phyloP scores from a whole-genome alignment of 2,113 vertebrate genomes.

The Megaceryle maxima region DNA sequence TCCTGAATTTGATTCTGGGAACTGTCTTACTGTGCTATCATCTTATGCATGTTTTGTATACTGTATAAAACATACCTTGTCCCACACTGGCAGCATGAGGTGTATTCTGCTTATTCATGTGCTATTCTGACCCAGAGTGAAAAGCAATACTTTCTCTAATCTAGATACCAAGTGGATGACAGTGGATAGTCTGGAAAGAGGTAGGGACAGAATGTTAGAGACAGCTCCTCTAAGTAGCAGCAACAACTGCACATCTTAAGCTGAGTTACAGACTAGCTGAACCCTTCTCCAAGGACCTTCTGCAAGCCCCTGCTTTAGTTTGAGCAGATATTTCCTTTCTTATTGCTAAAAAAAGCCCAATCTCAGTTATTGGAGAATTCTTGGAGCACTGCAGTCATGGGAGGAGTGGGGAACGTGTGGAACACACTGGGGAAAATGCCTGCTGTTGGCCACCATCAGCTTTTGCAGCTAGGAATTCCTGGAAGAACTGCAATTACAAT shows the following conservation, averaged over 20 bases:
- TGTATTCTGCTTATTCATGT: not conserved
- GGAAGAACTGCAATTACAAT: not conserved
- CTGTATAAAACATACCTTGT: not conserved
- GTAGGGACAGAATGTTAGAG: not conserved
- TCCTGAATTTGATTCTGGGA: not conserved
- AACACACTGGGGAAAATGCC: not conserved
- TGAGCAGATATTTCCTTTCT: not conserved
- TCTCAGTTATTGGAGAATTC: not conserved
- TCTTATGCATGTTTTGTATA: not conserved
- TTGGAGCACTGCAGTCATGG: not conserved
- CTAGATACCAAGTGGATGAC: not conserved
- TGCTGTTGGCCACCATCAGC: not conserved
- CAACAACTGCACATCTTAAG: fast-evolving
- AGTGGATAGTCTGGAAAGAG: not conserved
- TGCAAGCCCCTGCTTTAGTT: not conserved
- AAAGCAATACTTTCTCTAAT: not conserved
- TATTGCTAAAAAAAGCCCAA: not conserved
- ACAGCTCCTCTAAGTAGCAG: not conserved
- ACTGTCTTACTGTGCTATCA: not conserved
- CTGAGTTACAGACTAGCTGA: not conserved
- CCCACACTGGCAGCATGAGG: not conserved
- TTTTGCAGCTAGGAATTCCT: not conserved
- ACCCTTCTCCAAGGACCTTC: not conserved
- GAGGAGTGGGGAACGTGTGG: not conserved
- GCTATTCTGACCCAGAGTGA: not conserved